Percentiles rank a stretch among this genome's conserved stretches.
Evolutionary conservation across 2,797 vertebrate species (phyloP).

Genomic region (Malacoctenus gilli): DNA sequence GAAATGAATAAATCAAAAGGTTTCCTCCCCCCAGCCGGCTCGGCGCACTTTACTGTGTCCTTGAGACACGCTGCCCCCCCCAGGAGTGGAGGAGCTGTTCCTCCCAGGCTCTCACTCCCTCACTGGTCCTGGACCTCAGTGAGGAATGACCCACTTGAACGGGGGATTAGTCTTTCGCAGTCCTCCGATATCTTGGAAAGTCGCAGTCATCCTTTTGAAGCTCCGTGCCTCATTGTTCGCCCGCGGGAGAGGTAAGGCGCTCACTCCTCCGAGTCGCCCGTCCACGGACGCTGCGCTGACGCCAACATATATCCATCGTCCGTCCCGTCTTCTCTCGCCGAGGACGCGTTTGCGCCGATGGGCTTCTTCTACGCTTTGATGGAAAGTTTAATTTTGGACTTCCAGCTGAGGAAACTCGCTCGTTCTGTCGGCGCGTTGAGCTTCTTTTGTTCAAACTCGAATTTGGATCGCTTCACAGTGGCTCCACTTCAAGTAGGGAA

Average conservation of each 20-base stretch:
- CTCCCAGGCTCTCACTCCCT: constrained; percentile 53
- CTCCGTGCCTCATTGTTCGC: constrained; percentile 8
- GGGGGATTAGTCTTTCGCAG: constrained; percentile 15
- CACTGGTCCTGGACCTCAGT: constrained; percentile 8
- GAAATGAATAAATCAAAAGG: constrained; percentile 57
- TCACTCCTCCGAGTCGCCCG: constrained; percentile 30
- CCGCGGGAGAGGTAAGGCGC: too few relatives aligned
- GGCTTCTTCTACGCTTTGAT: too few relatives aligned
- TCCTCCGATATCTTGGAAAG: constrained; percentile 11
- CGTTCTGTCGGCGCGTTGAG: too few relatives aligned
- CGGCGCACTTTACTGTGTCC: constrained; percentile 61
- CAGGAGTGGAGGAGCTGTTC: constrained; percentile 36
- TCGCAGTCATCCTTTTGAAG: constrained; percentile 20
- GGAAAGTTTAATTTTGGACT: too few relatives aligned
- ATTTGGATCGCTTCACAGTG: too few relatives aligned
- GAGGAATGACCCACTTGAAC: constrained; percentile 41
- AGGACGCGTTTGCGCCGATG: too few relatives aligned
- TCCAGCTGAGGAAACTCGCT: too few relatives aligned
- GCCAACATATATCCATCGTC: constrained; percentile 11
- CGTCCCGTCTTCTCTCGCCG: not conserved
- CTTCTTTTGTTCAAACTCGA: too few relatives aligned
- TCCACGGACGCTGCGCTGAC: constrained; percentile 39
- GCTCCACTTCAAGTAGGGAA: too few relatives aligned
- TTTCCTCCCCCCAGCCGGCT: constrained; percentile 16
- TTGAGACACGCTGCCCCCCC: constrained; percentile 46